These are phyloP conservation scores for Platypus cylindrus DNA, from an alignment of 2,888 invertebrate species.

Conservation along the genomic window DNA sequence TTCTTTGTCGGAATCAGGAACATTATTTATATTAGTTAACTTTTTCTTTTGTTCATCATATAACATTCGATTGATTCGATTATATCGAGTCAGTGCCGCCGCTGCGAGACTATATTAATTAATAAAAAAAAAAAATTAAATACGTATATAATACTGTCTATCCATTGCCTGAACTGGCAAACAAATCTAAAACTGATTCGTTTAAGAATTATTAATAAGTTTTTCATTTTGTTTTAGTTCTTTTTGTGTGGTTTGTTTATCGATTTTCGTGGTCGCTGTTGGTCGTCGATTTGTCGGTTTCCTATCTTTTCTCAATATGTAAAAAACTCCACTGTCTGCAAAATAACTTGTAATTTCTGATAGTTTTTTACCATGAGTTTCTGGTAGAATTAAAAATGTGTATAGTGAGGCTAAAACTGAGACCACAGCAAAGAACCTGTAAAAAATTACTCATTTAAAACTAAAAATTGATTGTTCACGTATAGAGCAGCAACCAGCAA, in stretches of 20 bases:
- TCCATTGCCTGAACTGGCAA: too few relatives aligned
- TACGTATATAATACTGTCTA: too few relatives aligned
- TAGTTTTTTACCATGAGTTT: slow-evolving; percentile 39
- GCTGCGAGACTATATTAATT: too few relatives aligned
- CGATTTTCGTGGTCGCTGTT: slow-evolving; percentile 5
- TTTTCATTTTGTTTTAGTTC: slow-evolving; percentile 22
- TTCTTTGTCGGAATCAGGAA: too few relatives aligned
- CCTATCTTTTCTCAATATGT: slow-evolving; percentile 14
- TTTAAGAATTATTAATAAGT: slow-evolving; percentile 16
- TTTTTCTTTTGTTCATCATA: too few relatives aligned
- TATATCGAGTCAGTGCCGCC: too few relatives aligned
- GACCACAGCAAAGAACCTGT: slow-evolving; percentile 39
- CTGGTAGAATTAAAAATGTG: slow-evolving; percentile 37
- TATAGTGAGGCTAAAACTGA: slow-evolving; percentile 34
- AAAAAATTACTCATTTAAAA: slow-evolving; percentile 2
- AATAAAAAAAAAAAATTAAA: too few relatives aligned
- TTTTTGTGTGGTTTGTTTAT: slow-evolving; percentile 17
- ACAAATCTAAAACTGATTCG: neutral
- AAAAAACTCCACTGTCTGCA: slow-evolving; percentile 28
- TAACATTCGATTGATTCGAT: too few relatives aligned
- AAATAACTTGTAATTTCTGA: slow-evolving; percentile 40
- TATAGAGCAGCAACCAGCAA: too few relatives aligned
- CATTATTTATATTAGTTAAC: too few relatives aligned
- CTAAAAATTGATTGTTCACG: too few relatives aligned
- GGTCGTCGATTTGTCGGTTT: slow-evolving; percentile 7